phyloP scores from a whole-genome alignment of 2,797 vertebrate species.

The Trachops cirrhosus region DNA sequence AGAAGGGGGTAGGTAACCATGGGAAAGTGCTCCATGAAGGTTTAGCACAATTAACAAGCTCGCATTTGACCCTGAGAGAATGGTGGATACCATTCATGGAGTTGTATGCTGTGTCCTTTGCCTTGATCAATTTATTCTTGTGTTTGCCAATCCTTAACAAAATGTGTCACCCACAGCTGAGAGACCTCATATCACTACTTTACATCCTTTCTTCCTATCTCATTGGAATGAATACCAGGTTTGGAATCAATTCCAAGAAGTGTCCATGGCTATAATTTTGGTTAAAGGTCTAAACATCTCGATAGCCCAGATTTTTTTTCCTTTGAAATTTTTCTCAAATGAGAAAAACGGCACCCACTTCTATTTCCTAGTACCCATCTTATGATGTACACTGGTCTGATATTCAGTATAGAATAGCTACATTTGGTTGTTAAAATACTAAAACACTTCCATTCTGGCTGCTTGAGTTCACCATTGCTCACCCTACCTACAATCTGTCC shows the following conservation, averaged over 20 bases:
- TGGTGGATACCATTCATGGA: not conserved
- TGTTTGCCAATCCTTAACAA: not conserved
- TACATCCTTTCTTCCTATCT: not conserved
- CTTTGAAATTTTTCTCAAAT: constrained; percentile 17
- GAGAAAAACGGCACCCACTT: not conserved
- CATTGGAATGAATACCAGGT: not conserved
- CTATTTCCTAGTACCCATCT: not conserved
- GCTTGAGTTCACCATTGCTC: not conserved
- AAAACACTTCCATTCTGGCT: not conserved
- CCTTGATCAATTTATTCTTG: not conserved
- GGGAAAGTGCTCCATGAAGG: not conserved
- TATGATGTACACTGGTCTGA: not conserved
- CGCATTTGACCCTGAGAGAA: not conserved
- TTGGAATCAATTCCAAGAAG: not conserved
- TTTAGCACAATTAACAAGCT: not conserved
- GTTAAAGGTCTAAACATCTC: not conserved
- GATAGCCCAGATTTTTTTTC: not conserved
- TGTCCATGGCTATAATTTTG: not conserved
- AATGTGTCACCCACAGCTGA: not conserved
- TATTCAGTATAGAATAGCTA: not conserved
- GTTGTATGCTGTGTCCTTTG: not conserved
- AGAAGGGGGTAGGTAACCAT: not conserved
- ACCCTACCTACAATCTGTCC: rapidly evolving
- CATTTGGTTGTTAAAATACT: not conserved
- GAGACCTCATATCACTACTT: not conserved